Evolutionary conservation across 2,888 invertebrate species (phyloP).

Genomic region (Quadriops clusia): DNA sequence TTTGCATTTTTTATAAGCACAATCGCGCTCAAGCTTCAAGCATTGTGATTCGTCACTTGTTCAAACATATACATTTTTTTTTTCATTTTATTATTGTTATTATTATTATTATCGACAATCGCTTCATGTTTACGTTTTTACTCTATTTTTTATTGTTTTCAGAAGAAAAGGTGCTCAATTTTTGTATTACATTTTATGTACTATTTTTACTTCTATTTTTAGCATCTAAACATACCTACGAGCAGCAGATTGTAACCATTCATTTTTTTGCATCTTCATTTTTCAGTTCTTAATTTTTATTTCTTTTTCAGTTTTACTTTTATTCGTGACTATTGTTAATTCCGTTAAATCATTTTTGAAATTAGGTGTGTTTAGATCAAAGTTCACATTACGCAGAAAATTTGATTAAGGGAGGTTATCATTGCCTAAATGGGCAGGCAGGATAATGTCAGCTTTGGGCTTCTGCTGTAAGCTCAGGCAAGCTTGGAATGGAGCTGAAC

Average conservation of each 20-base stretch:
- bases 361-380: constrained; percentile 8
- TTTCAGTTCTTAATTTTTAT: constrained; percentile 1
- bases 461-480: constrained; percentile 28
- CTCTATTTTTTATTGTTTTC: no score
- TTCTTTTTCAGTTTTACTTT: constrained; percentile 5
- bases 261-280: no score
- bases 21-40: constrained; percentile 25
- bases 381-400: constrained; percentile 10
- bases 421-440: constrained; percentile 11
- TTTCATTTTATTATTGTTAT: no score
- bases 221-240: no score
- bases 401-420: constrained; percentile 8
- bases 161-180: no score
- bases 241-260: no score
- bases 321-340: constrained; percentile 2
- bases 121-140: no score
- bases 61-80: no score
- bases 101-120: no score
- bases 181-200: no score
- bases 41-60: constrained; percentile 21
- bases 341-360: no score
- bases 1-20: constrained; percentile 8
- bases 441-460: constrained; percentile 25
- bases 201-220: constrained; percentile 11
- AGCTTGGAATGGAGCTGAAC: constrained; percentile 31